Conservation (phyloP, 2,888 invertebrate species). For the Eudiplozoon nipponicum region DNA sequence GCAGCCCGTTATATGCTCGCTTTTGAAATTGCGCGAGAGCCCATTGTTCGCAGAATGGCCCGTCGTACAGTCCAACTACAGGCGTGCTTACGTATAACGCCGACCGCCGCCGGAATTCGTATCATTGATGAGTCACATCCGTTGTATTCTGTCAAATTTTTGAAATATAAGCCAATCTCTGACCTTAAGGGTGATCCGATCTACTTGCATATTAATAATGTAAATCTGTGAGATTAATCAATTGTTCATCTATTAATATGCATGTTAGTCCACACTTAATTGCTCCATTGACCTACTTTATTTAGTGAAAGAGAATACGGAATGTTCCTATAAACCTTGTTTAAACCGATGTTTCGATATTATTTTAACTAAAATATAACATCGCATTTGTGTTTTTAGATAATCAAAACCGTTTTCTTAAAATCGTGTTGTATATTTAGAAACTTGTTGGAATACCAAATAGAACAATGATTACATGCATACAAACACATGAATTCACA, state of each 20-base stretch:
- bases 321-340: no score
- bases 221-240: neutral
- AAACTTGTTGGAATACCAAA: no score
- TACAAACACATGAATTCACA: no score
- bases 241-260: neutral
- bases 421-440: no score
- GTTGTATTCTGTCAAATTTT: slow-evolving; percentile 43
- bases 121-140: slow-evolving; percentile 77
- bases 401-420: no score
- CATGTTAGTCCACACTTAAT: no score
- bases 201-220: slow-evolving; percentile 27
- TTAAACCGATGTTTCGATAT: no score
- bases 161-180: slow-evolving; percentile 60
- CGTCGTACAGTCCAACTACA: slow-evolving; percentile 52
- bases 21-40: slow-evolving; percentile 44
- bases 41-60: slow-evolving; percentile 41
- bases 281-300: no score
- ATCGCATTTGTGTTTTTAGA: no score
- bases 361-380: no score
- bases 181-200: slow-evolving; percentile 62
- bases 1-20: slow-evolving; percentile 76
- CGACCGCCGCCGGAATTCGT: slow-evolving; percentile 56
- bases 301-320: no score
- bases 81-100: slow-evolving; percentile 44
- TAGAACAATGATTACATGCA: no score